Percentiles rank a stretch among this genome's conserved stretches.
These are phyloP conservation scores for Sapajus apella DNA, from an alignment of 2,113 vertebrate genomes.

Conservation along the genomic window DNA sequence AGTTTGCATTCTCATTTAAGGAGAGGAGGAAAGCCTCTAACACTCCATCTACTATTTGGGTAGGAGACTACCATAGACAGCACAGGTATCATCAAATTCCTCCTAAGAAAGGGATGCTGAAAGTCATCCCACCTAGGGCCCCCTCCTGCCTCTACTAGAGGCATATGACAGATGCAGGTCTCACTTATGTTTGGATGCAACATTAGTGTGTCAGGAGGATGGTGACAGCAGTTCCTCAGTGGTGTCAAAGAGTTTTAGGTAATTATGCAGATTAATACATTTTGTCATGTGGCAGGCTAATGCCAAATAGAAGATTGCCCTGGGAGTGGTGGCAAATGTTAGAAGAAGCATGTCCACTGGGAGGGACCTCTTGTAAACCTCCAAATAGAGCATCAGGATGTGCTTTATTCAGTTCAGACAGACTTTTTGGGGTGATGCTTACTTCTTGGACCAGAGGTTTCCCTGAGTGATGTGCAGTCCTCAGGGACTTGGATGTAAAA, in stretches of 20 bases:
- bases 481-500: background rate
- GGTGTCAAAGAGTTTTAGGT: background rate
- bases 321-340: background rate
- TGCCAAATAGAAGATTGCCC: background rate
- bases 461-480: background rate
- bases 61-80: background rate
- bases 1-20: background rate
- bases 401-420: background rate
- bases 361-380: background rate
- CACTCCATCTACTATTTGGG: background rate
- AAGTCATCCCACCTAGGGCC: background rate
- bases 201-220: background rate
- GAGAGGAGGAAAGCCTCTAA: background rate
- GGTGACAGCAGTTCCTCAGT: background rate
- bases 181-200: background rate
- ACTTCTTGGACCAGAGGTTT: background rate
- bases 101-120: background rate
- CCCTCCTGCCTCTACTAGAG: background rate
- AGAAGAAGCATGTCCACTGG: background rate
- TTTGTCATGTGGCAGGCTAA: background rate
- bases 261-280: background rate
- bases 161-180: background rate
- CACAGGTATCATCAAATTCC: background rate
- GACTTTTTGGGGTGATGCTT: no score
- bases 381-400: background rate